A percentile compares a stretch with the other conserved stretches of the same genome.
Conservation (phyloP, 1,140 invertebrate genomes). For the Aphidius gifuensis region DNA sequence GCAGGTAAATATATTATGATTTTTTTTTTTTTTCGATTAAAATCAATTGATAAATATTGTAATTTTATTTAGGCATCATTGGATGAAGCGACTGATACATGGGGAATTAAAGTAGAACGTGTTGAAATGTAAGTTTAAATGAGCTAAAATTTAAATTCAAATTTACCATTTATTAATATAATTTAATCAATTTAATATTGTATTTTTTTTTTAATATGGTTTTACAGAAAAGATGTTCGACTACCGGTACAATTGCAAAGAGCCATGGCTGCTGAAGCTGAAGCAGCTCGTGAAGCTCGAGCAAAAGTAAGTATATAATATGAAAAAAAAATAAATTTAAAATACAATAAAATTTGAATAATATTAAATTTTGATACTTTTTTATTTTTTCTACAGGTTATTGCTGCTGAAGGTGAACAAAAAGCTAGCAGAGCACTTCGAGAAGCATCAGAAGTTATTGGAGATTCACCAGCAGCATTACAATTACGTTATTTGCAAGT, state of each 20-base stretch:
- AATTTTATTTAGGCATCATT: conserved; percentile 55
- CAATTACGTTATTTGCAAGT: conserved; percentile 65
- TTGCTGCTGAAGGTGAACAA: conserved; percentile 81
- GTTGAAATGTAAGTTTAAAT: conserved; percentile 83
- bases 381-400: conserved; percentile 59
- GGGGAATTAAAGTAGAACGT: conserved; percentile 95
- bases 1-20: conserved; percentile 56
- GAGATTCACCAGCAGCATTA: conserved; percentile 85
- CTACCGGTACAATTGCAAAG: conserved; percentile 84
- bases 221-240: conserved; percentile 83
- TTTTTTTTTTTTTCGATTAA: no score
- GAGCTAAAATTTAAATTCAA: neutral
- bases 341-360: no score
- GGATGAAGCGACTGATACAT: conserved; percentile 91
- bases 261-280: conserved; percentile 89
- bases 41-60: no score
- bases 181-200: neutral
- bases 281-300: conserved; percentile 79
- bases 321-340: no score
- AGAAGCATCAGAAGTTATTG: conserved; percentile 90
- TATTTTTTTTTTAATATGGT: no score
- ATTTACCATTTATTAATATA: neutral
- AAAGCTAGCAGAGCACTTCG: conserved; percentile 85
- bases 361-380: no score
- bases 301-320: conserved; percentile 60